Percentiles rank a stretch among this genome's conserved stretches.
Evolutionary conservation across 2,113 vertebrate genomes (phyloP).

Genomic region (Circaetus gallicus): DNA sequence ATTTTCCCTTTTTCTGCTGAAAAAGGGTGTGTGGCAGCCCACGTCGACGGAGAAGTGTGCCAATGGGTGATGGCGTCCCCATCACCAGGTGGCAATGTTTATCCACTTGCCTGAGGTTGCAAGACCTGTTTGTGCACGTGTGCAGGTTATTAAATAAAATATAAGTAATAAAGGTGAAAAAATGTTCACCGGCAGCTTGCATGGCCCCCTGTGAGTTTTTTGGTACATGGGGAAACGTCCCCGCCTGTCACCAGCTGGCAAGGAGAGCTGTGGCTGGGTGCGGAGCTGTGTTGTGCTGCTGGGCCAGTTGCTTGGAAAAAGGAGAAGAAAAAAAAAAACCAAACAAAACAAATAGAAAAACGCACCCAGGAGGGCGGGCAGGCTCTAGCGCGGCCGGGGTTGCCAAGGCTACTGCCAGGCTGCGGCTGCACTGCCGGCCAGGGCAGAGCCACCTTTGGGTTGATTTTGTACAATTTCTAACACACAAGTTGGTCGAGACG

Average conservation of each 20-base stretch:
- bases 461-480: background rate
- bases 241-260: background rate
- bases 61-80: background rate
- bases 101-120: background rate
- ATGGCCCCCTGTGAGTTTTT: background rate
- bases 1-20: background rate
- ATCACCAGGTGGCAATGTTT: accelerated
- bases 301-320: background rate
- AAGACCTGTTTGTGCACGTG: too few relatives aligned
- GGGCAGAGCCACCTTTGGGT: background rate
- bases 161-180: background rate
- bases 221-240: accelerated
- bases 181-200: accelerated
- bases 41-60: accelerated
- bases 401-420: slow-evolving; percentile 16
- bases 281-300: background rate
- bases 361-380: background rate
- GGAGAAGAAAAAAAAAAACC: background rate
- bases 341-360: background rate
- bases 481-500: accelerated
- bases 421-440: background rate
- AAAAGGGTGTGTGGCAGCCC: background rate
- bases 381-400: accelerated
- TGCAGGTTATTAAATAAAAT: background rate
- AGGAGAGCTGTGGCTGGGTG: background rate